Evolutionary conservation across 1,140 invertebrate genomes (phyloP).

Genomic region (Hyles vespertilio): DNA sequence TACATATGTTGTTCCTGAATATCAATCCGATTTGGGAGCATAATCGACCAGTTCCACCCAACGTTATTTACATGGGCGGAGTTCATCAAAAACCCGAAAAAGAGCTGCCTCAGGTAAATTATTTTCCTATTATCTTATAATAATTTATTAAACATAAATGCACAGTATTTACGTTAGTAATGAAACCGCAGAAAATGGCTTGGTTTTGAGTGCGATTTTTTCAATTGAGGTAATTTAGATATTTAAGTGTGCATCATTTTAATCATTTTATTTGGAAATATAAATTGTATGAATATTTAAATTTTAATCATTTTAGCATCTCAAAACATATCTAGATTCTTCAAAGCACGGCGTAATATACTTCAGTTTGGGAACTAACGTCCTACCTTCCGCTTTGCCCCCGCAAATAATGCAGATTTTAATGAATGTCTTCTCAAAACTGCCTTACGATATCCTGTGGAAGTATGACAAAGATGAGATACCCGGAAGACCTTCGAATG

Average conservation of each 20-base stretch:
- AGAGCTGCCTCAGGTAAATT: constrained; percentile 34
- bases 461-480: constrained; percentile 57
- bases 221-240: too few species aligned
- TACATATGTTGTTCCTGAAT: constrained; percentile 74
- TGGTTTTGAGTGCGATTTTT: too few species aligned
- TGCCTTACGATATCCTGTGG: constrained; percentile 67
- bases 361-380: constrained; percentile 77
- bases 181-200: too few species aligned
- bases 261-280: too few species aligned
- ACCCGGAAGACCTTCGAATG: constrained; percentile 55
- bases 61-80: constrained; percentile 64
- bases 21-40: constrained; percentile 57
- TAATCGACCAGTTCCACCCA: constrained; percentile 60
- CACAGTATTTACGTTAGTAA: background rate
- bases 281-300: constrained; percentile 31
- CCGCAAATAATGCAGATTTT: constrained; percentile 33
- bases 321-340: constrained; percentile 72
- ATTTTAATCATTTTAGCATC: constrained; percentile 39
- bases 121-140: background rate
- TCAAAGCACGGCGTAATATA: constrained; percentile 75
- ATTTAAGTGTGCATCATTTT: too few species aligned
- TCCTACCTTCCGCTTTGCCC: constrained; percentile 54
- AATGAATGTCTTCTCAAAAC: constrained; percentile 45
- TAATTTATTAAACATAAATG: background rate
- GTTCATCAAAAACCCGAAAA: constrained; percentile 60